phyloP scores from a whole-genome alignment of 2,113 vertebrate genomes.

The Hylia prasina region DNA sequence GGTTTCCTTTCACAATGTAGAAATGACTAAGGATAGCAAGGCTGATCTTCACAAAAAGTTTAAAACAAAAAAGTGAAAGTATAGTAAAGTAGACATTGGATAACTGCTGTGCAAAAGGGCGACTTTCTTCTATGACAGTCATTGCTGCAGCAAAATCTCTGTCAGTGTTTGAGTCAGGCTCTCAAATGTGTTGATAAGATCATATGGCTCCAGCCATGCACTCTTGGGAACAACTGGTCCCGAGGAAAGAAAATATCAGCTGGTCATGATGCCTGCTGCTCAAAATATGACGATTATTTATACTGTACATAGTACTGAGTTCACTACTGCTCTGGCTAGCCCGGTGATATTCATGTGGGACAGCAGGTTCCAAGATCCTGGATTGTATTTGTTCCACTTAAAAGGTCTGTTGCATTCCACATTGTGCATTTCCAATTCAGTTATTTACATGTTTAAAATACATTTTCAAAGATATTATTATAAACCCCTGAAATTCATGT shows the following conservation, averaged over 20 bases:
- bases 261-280: constrained; percentile 75
- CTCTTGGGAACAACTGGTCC: constrained; percentile 79
- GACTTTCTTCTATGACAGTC: constrained; percentile 83
- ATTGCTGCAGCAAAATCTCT: constrained; percentile 71
- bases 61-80: constrained; percentile 95
- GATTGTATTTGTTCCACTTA: constrained; percentile 25
- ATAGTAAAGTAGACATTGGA: constrained; percentile 97
- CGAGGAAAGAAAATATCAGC: constrained; percentile 74
- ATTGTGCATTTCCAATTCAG: not conserved
- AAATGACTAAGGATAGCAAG: constrained; percentile 94
- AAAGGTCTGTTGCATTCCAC: constrained; percentile 30
- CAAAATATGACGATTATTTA: constrained; percentile 78
- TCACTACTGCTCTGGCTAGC: constrained; percentile 52
- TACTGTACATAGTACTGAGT: constrained; percentile 70
- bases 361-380: not conserved
- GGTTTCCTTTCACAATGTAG: constrained; percentile 95
- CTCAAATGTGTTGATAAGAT: constrained; percentile 73
- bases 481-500: not conserved
- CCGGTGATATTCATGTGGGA: constrained; percentile 26
- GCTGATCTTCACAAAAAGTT: constrained; percentile 95
- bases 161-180: constrained; percentile 70
- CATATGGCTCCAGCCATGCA: constrained; percentile 73
- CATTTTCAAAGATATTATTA: not conserved
- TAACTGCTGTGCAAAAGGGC: constrained; percentile 86
- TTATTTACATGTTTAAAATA: not conserved